Percentiles rank a stretch among this genome's conserved stretches.
Evolutionary conservation across 1,140 invertebrate genomes (phyloP).

Genomic region (Drosophila subpulchrella): DNA sequence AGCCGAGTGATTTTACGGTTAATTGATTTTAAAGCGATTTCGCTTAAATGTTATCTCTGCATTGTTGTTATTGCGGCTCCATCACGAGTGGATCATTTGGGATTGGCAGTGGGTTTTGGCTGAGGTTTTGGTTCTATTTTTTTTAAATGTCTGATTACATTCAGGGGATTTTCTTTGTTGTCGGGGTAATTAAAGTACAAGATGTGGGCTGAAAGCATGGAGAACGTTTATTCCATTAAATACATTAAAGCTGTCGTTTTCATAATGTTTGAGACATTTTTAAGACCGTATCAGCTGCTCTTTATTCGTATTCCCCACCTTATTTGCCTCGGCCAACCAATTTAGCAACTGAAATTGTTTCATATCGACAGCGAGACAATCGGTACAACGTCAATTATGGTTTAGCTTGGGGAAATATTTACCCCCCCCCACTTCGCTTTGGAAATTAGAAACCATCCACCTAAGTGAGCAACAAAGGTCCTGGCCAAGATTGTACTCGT

Average conservation of each 20-base stretch:
- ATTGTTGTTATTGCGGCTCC: constrained; percentile 38
- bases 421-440: background rate
- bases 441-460: constrained; percentile 7
- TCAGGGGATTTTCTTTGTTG: constrained; percentile 14
- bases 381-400: constrained; percentile 9
- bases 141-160: constrained; percentile 29
- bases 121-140: constrained; percentile 10
- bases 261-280: background rate
- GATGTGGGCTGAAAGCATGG: background rate
- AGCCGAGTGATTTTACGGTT: constrained; percentile 83
- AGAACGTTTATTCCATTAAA: background rate
- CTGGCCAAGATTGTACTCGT: constrained; percentile 60
- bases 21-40: constrained; percentile 84
- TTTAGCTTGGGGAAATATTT: constrained; percentile 18
- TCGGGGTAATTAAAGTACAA: background rate
- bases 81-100: constrained; percentile 8
- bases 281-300: background rate
- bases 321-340: background rate
- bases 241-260: no score
- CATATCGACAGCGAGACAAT: constrained; percentile 39
- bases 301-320: background rate
- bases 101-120: background rate
- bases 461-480: background rate
- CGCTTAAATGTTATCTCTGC: constrained; percentile 80
- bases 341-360: constrained; percentile 36